These are phyloP conservation scores for Eulemur rubriventer DNA, from an alignment of 2,797 vertebrate genomes.

Conservation along the genomic window DNA sequence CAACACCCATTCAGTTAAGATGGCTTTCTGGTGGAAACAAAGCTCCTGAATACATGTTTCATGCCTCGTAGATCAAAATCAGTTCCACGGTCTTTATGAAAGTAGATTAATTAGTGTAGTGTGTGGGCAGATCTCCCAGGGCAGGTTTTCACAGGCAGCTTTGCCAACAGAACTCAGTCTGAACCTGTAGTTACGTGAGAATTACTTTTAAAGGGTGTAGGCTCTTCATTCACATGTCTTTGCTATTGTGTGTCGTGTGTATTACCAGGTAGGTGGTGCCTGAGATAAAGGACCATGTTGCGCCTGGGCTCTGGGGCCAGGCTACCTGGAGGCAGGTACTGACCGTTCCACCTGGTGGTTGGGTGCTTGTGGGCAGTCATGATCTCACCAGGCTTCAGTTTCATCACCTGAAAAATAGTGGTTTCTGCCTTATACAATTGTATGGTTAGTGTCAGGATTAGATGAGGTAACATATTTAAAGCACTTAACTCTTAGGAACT, in stretches of 20 bases:
- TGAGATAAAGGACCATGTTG: neutral
- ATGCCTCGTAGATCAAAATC: slow-evolving; percentile 36
- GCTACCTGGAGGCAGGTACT: neutral
- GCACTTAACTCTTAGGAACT: neutral
- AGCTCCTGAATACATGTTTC: neutral
- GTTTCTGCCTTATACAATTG: neutral
- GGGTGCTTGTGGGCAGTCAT: neutral
- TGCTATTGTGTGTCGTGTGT: neutral
- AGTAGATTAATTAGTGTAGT: slow-evolving; percentile 49
- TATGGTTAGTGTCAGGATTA: neutral
- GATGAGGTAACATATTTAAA: neutral
- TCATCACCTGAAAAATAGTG: slow-evolving; percentile 21
- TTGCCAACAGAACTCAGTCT: slow-evolving; percentile 29
- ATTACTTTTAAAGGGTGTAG: slow-evolving; percentile 43
- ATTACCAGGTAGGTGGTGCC: neutral
- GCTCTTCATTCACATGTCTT: slow-evolving; percentile 21
- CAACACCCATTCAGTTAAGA: neutral
- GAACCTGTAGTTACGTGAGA: slow-evolving; percentile 47
- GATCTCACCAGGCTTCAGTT: neutral
- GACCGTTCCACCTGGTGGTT: neutral
- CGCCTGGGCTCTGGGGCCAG: neutral
- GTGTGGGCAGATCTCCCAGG: slow-evolving; percentile 38
- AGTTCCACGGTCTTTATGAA: slow-evolving; percentile 23
- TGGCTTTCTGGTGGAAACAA: slow-evolving; percentile 27
- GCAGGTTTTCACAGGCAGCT: slow-evolving; percentile 63